Evolutionary conservation across 2,797 vertebrate genomes (phyloP).

Genomic region (Pseudochirops cupreus): DNA sequence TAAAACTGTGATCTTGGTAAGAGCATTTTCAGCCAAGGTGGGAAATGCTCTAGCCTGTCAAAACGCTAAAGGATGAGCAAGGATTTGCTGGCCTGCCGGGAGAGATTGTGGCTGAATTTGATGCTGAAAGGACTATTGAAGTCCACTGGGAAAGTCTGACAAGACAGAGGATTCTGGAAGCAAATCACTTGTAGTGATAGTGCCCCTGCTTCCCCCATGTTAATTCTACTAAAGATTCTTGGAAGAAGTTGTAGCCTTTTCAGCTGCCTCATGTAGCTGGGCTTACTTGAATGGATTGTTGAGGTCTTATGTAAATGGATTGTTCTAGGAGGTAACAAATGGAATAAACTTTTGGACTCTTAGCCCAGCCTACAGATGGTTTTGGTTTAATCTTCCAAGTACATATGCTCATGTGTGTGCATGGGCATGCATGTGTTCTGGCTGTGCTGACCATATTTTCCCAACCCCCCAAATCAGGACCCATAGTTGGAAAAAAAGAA

Average conservation of each 20-base stretch:
- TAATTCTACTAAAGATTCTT: slow-evolving; percentile 48
- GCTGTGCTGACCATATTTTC: not conserved
- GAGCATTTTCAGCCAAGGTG: slow-evolving; percentile 63
- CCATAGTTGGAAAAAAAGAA: not conserved
- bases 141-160: slow-evolving; percentile 33
- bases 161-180: slow-evolving; percentile 61
- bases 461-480: not conserved
- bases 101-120: slow-evolving; percentile 64
- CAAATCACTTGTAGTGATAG: slow-evolving; percentile 55
- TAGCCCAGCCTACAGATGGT: not conserved
- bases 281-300: slow-evolving; percentile 28
- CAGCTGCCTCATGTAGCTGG: slow-evolving; percentile 52
- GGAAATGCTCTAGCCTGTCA: slow-evolving; percentile 66
- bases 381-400: not conserved
- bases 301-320: not conserved
- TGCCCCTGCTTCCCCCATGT: slow-evolving; percentile 14
- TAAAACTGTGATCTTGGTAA: slow-evolving; percentile 67
- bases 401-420: not conserved
- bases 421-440: not conserved
- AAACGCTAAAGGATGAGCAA: slow-evolving; percentile 52
- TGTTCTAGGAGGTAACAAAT: not conserved
- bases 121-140: slow-evolving; percentile 65
- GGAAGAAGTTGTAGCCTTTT: slow-evolving; percentile 35
- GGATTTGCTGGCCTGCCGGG: slow-evolving; percentile 64
- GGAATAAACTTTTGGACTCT: slow-evolving; percentile 4